A percentile compares a stretch with the other conserved stretches of the same genome.
These are phyloP conservation scores for Tyria jacobaeae DNA, from an alignment of 2,888 invertebrate species.

Conservation along the genomic window DNA sequence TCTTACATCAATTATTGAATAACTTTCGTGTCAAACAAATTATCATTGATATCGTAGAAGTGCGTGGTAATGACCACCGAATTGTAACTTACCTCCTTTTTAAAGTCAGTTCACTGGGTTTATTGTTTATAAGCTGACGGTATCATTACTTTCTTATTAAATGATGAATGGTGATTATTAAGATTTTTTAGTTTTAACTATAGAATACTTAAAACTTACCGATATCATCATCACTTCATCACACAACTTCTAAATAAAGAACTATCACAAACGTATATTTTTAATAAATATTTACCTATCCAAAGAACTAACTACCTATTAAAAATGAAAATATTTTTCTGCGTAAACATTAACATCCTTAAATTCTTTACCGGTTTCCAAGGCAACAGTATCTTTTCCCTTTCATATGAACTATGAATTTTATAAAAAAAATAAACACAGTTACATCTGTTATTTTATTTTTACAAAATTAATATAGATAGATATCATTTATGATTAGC, in stretches of 20 bases:
- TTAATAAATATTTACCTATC: not conserved
- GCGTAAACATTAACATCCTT: conserved; percentile 9
- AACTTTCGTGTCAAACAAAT: too few relatives aligned
- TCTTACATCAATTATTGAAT: too few relatives aligned
- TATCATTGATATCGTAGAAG: too few relatives aligned
- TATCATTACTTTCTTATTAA: too few relatives aligned
- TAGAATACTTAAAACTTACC: too few relatives aligned
- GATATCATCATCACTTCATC: too few relatives aligned
- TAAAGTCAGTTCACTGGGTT: too few relatives aligned
- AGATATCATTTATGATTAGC: conserved; percentile 49
- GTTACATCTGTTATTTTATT: conserved; percentile 65
- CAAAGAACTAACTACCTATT: not conserved
- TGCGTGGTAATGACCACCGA: too few relatives aligned
- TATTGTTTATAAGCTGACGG: too few relatives aligned
- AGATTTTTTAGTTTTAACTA: too few relatives aligned
- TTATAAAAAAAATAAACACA: conserved; percentile 74
- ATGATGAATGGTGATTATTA: too few relatives aligned
- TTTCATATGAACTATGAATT: conserved; percentile 66
- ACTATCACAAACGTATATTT: not conserved
- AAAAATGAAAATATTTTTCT: not conserved
- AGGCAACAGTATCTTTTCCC: conserved; percentile 63
- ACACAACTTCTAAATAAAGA: not conserved
- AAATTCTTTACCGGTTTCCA: conserved; percentile 63
- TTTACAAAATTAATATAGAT: conserved; percentile 65
- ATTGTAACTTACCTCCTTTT: too few relatives aligned